Evolutionary conservation across 2,113 vertebrate species (phyloP).

Genomic region (Corythoichthys haematopterus): DNA sequence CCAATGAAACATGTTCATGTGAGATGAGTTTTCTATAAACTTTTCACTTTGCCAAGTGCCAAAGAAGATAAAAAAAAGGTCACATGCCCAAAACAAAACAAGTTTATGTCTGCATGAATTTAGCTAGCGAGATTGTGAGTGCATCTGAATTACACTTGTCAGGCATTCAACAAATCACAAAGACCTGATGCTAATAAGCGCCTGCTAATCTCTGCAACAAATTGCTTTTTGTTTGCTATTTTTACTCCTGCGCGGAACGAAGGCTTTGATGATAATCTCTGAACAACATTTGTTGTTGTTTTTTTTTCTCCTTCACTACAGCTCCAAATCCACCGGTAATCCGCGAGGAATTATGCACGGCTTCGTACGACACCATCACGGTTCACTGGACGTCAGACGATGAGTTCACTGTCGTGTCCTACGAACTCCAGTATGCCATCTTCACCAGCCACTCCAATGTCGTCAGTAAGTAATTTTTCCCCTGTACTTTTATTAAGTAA

Average conservation of each 20-base stretch:
- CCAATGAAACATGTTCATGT: neutral
- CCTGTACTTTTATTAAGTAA: neutral
- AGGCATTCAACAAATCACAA: conserved; percentile 24
- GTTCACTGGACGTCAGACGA: conserved; percentile 97
- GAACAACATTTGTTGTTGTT: conserved; percentile 8
- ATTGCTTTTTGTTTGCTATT: conserved; percentile 12
- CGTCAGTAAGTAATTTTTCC: conserved; percentile 83
- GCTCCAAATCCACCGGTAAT: conserved; percentile 91
- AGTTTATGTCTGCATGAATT: conserved; percentile 37
- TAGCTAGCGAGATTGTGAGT: conserved; percentile 32
- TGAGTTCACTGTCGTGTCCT: conserved; percentile 94
- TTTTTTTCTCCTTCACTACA: conserved; percentile 55
- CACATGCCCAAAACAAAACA: conserved; percentile 14
- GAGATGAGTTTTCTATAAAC: neutral
- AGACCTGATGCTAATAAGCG: conserved; percentile 25
- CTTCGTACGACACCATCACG: conserved; percentile 95
- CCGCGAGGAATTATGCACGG: conserved; percentile 93
- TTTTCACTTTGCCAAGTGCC: neutral
- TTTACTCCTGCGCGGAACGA: conserved; percentile 9
- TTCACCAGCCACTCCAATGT: conserved; percentile 94
- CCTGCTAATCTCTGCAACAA: conserved; percentile 7
- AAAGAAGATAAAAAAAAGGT: neutral
- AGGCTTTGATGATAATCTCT: conserved; percentile 26
- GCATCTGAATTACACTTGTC: conserved; percentile 50
- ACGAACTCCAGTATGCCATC: conserved; percentile 95